A percentile compares a stretch with the other conserved stretches of the same genome.
Conservation (phyloP, 2,113 vertebrate species). For the Ptychochromis oligacanthus region DNA sequence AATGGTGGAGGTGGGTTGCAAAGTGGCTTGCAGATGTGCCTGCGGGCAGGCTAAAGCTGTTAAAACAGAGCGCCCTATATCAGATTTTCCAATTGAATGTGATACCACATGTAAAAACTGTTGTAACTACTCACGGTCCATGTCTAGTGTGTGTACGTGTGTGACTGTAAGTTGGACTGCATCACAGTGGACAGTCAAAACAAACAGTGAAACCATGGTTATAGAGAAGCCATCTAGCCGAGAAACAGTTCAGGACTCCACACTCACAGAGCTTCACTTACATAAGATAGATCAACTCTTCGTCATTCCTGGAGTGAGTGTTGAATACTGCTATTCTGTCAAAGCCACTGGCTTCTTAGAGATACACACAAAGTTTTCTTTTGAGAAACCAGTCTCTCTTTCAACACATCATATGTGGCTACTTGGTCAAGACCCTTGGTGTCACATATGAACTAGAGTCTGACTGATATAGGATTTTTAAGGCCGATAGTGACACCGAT, state of each 20-base stretch:
- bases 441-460: neutral
- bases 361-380: neutral
- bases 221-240: neutral
- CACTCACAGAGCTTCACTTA: conserved; percentile 13
- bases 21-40: neutral
- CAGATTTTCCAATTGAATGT: neutral
- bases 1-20: neutral
- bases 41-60: neutral
- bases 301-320: neutral
- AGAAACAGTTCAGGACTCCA: conserved; percentile 11
- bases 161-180: conserved; percentile 4
- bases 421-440: neutral
- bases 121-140: neutral
- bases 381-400: neutral
- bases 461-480: too few species aligned
- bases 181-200: conserved; percentile 31
- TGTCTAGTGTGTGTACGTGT: neutral
- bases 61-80: neutral
- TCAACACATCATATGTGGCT: neutral
- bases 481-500: neutral
- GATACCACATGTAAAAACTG: neutral
- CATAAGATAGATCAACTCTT: neutral
- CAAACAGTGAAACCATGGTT: conserved; percentile 58
- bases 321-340: neutral
- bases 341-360: neutral